Evolutionary conservation across 2,888 invertebrate genomes (phyloP).

Genomic region (Sinohyriopsis cumingii): DNA sequence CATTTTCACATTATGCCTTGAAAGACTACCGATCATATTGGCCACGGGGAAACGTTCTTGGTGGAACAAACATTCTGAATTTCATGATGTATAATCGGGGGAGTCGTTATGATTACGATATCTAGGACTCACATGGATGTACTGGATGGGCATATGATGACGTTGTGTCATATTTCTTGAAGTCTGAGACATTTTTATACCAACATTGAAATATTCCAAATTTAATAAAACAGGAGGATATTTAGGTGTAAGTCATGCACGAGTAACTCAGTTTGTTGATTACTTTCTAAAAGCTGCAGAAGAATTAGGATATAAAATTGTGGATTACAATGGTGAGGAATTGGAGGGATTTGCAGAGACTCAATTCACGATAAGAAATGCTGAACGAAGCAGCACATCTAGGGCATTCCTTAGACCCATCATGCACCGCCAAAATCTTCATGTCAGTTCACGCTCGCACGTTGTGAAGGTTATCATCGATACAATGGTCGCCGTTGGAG

Average conservation of each 20-base stretch:
- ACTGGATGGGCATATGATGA: slow-evolving; percentile 90
- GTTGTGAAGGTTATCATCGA: slow-evolving; percentile 50
- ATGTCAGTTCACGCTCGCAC: slow-evolving; percentile 45
- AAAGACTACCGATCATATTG: slow-evolving; percentile 81
- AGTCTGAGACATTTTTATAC: slow-evolving; percentile 73
- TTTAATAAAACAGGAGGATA: slow-evolving; percentile 63
- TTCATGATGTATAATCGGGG: slow-evolving; percentile 94
- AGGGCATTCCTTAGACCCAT: slow-evolving; percentile 61
- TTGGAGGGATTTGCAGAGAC: slow-evolving; percentile 22
- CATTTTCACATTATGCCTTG: slow-evolving; percentile 35
- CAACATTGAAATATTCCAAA: slow-evolving; percentile 40
- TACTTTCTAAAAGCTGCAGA: slow-evolving; percentile 74
- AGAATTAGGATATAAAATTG: slow-evolving; percentile 75
- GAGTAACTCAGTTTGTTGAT: slow-evolving; percentile 73
- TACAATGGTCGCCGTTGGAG: slow-evolving; percentile 47
- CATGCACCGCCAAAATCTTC: slow-evolving; percentile 53
- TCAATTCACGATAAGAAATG: slow-evolving; percentile 34
- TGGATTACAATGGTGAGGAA: slow-evolving; percentile 27
- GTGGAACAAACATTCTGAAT: slow-evolving; percentile 89
- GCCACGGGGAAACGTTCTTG: slow-evolving; percentile 92
- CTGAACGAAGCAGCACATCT: slow-evolving; percentile 60
- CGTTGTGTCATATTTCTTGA: slow-evolving; percentile 77
- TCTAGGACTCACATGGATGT: slow-evolving; percentile 89
- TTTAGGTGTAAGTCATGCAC: slow-evolving; percentile 71
- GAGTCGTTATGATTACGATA: slow-evolving; percentile 85